Evolutionary conservation across 2,797 vertebrate species (phyloP).

Genomic region (Echeneis naucrates): DNA sequence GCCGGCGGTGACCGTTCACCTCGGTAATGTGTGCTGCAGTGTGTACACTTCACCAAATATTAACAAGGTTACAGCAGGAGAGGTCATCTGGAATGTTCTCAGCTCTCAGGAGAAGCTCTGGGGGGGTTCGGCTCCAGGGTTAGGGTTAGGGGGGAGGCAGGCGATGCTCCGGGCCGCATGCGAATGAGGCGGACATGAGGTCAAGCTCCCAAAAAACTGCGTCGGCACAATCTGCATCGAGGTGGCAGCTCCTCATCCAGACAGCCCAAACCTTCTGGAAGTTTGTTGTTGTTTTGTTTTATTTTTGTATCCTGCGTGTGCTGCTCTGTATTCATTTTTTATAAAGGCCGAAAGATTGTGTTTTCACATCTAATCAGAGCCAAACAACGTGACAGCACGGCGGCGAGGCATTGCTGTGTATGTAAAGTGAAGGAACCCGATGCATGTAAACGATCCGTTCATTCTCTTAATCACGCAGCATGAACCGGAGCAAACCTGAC

Average conservation of each 20-base stretch:
- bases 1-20: conserved; percentile 70
- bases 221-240: conserved; percentile 9
- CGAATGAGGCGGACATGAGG: conserved; percentile 45
- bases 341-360: conserved; percentile 62
- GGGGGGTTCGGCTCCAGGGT: conserved; percentile 40
- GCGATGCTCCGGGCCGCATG: conserved; percentile 23
- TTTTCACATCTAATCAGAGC: conserved; percentile 73
- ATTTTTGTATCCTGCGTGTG: conserved; percentile 32
- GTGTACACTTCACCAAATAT: conserved; percentile 71
- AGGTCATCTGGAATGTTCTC: conserved; percentile 63
- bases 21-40: conserved; percentile 61
- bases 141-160: conserved; percentile 19
- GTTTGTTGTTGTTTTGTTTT: background rate
- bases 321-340: conserved; percentile 58
- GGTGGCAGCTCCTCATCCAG: conserved; percentile 15
- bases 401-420: conserved; percentile 51
- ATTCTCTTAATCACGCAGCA: conserved; percentile 65
- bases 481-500: conserved; percentile 41
- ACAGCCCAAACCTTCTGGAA: background rate
- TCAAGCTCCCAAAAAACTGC: conserved; percentile 44
- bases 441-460: conserved; percentile 81
- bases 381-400: conserved; percentile 74
- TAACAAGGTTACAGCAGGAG: conserved; percentile 65
- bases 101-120: conserved; percentile 35
- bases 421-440: conserved; percentile 50